Evolutionary conservation across 2,888 invertebrate species (phyloP), one percentile per base, ranked within the genome.

Genomic region (Melanchra persicariae): DNA sequence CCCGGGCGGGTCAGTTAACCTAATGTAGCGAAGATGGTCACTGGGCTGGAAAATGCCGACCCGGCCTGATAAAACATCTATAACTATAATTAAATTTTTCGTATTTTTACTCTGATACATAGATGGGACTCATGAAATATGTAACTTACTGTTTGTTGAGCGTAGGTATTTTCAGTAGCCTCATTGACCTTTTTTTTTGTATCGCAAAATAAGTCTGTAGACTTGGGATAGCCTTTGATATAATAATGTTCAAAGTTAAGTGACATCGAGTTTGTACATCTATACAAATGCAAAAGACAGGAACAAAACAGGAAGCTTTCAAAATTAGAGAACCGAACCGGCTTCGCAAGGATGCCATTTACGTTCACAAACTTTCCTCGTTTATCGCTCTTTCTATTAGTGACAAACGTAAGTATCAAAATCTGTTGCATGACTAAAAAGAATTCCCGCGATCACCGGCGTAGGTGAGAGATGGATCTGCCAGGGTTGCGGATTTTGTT

Each of bases 61-160:
- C 75, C 75, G n/a, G 55, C 60, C 70, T 71, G 77, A 82, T 83
- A 77, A 72, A 77, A 62, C 71, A 77, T 80, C 73, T 80, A 70
- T 72, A 74, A 71, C 71, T 66, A 80, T 82, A 80, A 82, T 82
- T 82, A 82, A 80, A 77, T 82, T 69, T 72, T 70, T 80, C 59
- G 52, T 79, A 79, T 79, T 79, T 79, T 67, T 62, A 45, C 63
- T 12, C 26, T 61, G 70, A 70, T 75, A 78, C 62, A 74, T 43
- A 19, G 34, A 12, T 22, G 59, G 30, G 37, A 62, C 24, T 59
- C 63, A 49, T 67, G 72, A 47, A 69, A 57, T 79, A 52, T 61
- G 51, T 61, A 34, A 37, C 22, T 55, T 55, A 52, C 17, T 74
- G 24, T 74, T 51, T 57, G 12, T 26, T 40, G 37, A 26, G 43